A percentile compares a stretch with the other conserved stretches of the same genome.
Evolutionary conservation across 2,888 invertebrate genomes (phyloP).

Genomic region (Eledona agricola): DNA sequence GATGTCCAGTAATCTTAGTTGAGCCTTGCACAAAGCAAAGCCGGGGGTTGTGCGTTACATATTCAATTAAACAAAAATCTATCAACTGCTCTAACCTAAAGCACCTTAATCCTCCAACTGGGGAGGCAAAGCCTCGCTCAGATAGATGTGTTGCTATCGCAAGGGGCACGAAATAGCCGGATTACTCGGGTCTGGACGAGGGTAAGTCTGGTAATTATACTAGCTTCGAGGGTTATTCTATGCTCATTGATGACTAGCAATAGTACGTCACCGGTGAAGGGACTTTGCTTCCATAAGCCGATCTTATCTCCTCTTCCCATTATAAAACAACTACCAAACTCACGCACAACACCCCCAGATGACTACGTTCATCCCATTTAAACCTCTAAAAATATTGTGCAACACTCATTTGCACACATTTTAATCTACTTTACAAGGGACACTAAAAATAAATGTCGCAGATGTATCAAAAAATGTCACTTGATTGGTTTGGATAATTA

Average conservation of each 20-base stretch:
- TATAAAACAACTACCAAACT: constrained; percentile 46
- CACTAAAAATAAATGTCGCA: too few species aligned
- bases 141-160: constrained; percentile 47
- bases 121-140: constrained; percentile 51
- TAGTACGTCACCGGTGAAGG: constrained; percentile 45
- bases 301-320: constrained; percentile 58
- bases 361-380: constrained; percentile 23
- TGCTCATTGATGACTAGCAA: constrained; percentile 59
- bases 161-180: constrained; percentile 57
- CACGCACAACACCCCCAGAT: constrained; percentile 19
- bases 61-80: constrained; percentile 79
- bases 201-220: constrained; percentile 61
- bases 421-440: constrained; percentile 30
- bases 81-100: constrained; percentile 65
- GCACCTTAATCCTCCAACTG: constrained; percentile 60
- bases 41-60: constrained; percentile 66
- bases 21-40: constrained; percentile 58
- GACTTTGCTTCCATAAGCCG: constrained; percentile 54
- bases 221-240: constrained; percentile 59
- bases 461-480: too few species aligned
- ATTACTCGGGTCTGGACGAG: constrained; percentile 56
- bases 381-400: constrained; percentile 26
- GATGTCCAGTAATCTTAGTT: constrained; percentile 59
- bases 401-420: constrained; percentile 34
- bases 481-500: too few species aligned